Percentiles rank a stretch among this genome's conserved stretches.
Evolutionary conservation across 2,888 invertebrate genomes (phyloP).

Genomic region (Junonia oenone): DNA sequence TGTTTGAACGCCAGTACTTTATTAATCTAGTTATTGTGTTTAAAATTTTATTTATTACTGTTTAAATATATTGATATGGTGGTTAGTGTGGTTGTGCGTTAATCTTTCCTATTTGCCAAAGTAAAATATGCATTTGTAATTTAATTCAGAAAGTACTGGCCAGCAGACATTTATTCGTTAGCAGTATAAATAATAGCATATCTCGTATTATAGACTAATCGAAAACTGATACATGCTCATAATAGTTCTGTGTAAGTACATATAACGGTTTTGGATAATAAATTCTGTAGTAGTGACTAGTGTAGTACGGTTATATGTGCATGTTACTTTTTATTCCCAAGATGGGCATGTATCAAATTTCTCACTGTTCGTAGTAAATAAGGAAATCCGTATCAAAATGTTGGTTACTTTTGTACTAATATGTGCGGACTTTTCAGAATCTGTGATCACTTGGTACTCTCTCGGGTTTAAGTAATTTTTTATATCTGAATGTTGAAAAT

Average conservation of each 20-base stretch:
- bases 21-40: slow-evolving; percentile 40
- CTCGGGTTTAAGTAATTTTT: slow-evolving; percentile 72
- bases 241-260: slow-evolving; percentile 16
- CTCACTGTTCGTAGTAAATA: slow-evolving; percentile 52
- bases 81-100: slow-evolving; percentile 45
- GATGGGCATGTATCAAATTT: slow-evolving; percentile 66
- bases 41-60: slow-evolving; percentile 50
- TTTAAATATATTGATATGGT: slow-evolving; percentile 38
- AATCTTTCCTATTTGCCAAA: slow-evolving; percentile 62
- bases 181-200: slow-evolving; percentile 52
- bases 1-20: slow-evolving; percentile 55
- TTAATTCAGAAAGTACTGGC: slow-evolving; percentile 58
- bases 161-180: slow-evolving; percentile 44
- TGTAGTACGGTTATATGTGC: neutral
- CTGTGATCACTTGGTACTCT: slow-evolving; percentile 80
- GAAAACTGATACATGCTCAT: slow-evolving; percentile 67
- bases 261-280: neutral
- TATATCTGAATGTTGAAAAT: slow-evolving; percentile 55
- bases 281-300: neutral
- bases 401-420: slow-evolving; percentile 68
- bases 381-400: slow-evolving; percentile 61
- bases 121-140: slow-evolving; percentile 65
- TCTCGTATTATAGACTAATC: slow-evolving; percentile 50
- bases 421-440: slow-evolving; percentile 70
- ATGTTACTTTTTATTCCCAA: neutral